Conservation (phyloP, 2,797 vertebrate species). For the Urophycis tenuis region DNA sequence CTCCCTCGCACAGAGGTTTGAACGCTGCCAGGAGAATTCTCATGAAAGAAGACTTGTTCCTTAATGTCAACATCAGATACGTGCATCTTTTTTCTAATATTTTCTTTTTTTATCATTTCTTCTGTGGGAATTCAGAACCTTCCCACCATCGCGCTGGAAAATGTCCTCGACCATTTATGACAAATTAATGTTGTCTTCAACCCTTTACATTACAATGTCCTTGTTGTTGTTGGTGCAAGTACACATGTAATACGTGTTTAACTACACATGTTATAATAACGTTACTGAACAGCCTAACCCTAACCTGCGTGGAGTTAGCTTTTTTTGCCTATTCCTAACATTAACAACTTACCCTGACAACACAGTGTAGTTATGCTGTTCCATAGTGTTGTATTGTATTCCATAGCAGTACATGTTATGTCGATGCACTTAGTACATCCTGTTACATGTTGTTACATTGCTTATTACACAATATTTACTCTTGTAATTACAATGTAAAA, state of each 20-base stretch:
- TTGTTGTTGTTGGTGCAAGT: neutral
- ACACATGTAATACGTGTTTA: neutral
- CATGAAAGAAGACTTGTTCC: neutral
- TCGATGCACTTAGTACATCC: too few relatives aligned
- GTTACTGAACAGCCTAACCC: neutral
- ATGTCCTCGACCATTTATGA: neutral
- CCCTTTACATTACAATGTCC: neutral
- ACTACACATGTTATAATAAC: neutral
- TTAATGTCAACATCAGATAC: neutral
- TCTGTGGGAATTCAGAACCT: neutral
- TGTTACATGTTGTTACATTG: too few relatives aligned
- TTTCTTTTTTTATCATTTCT: neutral
- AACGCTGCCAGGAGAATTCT: neutral
- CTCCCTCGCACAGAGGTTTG: neutral
- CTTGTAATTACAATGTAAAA: too few relatives aligned
- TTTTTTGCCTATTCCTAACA: neutral
- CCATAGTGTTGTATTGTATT: too few relatives aligned
- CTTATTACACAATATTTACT: too few relatives aligned
- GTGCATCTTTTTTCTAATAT: neutral
- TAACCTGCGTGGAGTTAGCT: neutral
- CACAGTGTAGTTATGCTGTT: neutral
- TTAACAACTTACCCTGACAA: neutral
- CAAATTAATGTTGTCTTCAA: neutral
- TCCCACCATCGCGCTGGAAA: neutral
- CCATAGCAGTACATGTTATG: neutral